Evolutionary conservation across 2,113 vertebrate genomes (phyloP), one percentile per base, ranked within the genome.

Genomic region (Vicugna pacos): DNA sequence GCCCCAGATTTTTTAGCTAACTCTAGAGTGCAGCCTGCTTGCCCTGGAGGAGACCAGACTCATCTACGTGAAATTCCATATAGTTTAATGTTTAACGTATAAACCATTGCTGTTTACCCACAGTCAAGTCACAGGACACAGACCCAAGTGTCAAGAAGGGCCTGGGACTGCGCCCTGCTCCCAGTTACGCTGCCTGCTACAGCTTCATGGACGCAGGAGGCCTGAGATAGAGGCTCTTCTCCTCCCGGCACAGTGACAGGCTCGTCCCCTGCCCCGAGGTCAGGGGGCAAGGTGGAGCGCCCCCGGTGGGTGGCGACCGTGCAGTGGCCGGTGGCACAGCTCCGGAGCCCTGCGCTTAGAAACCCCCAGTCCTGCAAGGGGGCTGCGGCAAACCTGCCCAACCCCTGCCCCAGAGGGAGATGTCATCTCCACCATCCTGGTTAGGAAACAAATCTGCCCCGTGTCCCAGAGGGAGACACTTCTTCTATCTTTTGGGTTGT

Each of bases 201-300:
- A 6, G 6, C 26, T 91, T 65, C 38, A 54, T 10, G 42, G 54
- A 46, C 28, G 22, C 35, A 62, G 46, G 89, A 86, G 67, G 69
- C n/a, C 13, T 0, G 1, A 69, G 52, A 70, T 22, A 24, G 76
- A 10, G 24, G 42, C 14, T 20, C 24, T 19, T 12, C 56, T 26
- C 30, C 3, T 46, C 15, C 8, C 10, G 15, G 9, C 28, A 60
- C 16, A 50, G 10, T 5, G 14, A 69, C 13, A 72, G 89, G 12
- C 30, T 4, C 8, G 56, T 11, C 20, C 50, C 11, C n/a, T 19
- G 4, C 8, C 1, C 10, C n/a, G 28, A 16, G n/a, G 42, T 17
- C 70, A 46, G 17, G 1, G 19, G 14, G 67, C 0, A 2, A 28
- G 0, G 2, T 0, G 3, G 28, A n/a, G 46, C 65, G 56, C 15